phyloP scores from a whole-genome alignment of 2,888 invertebrate species.

The Amphipyra berbera region DNA sequence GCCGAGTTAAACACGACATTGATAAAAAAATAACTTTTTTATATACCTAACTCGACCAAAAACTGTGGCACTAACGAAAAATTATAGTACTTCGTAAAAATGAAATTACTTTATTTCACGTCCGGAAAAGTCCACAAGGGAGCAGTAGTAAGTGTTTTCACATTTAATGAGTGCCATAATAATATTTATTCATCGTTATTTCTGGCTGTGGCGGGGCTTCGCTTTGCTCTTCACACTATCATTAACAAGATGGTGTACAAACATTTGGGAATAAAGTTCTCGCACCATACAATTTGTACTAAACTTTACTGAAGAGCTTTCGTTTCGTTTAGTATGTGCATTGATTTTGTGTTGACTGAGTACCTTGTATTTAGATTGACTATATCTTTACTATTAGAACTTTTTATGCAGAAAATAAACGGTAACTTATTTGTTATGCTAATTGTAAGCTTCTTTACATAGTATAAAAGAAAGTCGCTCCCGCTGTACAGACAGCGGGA shows the following conservation, averaged over 20 bases:
- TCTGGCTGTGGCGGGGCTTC: conserved; percentile 19
- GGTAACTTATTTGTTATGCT: no score
- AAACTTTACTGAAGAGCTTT: conserved; percentile 34
- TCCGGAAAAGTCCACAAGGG: conserved; percentile 31
- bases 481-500: no score
- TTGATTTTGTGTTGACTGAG: conserved; percentile 16
- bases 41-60: conserved; percentile 2
- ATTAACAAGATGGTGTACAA: conserved; percentile 51
- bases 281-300: conserved; percentile 48
- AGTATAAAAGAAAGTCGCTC: no score
- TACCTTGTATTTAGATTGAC: conserved; percentile 11
- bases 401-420: neutral
- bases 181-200: conserved; percentile 57
- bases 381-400: conserved; percentile 2
- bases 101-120: conserved; percentile 26
- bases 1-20: neutral
- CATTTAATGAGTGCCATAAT: conserved; percentile 48
- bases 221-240: conserved; percentile 56
- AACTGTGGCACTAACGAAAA: conserved; percentile 23
- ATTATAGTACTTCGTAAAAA: conserved; percentile 27
- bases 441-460: no score
- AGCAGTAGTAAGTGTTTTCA: conserved; percentile 45
- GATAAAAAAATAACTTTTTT: conserved; percentile 3
- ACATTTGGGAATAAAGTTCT: conserved; percentile 56
- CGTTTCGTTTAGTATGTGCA: conserved; percentile 22